Evolutionary conservation across 2,113 vertebrate genomes (phyloP).

Genomic region (Felis chaus): DNA sequence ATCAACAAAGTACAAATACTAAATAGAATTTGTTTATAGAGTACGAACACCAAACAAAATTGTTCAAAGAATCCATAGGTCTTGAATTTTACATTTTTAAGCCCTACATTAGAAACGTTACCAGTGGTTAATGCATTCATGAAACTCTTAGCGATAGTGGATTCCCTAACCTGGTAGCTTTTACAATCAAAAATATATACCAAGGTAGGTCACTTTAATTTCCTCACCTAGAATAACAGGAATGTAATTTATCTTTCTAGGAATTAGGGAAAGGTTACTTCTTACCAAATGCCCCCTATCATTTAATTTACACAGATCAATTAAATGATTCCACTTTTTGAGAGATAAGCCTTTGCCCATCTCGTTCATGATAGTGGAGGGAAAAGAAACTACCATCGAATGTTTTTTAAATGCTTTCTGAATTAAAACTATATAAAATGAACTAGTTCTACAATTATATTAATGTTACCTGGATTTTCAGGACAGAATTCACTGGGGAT

Average conservation of each 20-base stretch:
- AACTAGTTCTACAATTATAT: not conserved
- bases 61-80: not conserved
- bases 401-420: not conserved
- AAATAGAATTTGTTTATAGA: not conserved
- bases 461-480: not conserved
- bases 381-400: not conserved
- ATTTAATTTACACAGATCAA: not conserved
- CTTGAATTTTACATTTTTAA: conserved; percentile 28
- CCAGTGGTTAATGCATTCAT: not conserved
- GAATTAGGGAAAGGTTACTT: not conserved
- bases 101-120: not conserved
- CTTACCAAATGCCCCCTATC: not conserved
- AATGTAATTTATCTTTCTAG: not conserved
- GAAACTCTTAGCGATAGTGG: not conserved
- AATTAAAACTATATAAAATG: conserved; percentile 15
- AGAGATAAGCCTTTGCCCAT: not conserved
- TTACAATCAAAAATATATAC: not conserved
- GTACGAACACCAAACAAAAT: not conserved
- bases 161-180: not conserved
- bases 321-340: not conserved
- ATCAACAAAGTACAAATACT: not conserved
- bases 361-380: not conserved
- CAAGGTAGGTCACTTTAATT: not conserved
- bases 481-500: not conserved
- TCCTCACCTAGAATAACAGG: not conserved